These are phyloP conservation scores for Platygyra sinensis DNA, from an alignment of 64 coral and sea anemone genomes.

Conservation along the genomic window DNA sequence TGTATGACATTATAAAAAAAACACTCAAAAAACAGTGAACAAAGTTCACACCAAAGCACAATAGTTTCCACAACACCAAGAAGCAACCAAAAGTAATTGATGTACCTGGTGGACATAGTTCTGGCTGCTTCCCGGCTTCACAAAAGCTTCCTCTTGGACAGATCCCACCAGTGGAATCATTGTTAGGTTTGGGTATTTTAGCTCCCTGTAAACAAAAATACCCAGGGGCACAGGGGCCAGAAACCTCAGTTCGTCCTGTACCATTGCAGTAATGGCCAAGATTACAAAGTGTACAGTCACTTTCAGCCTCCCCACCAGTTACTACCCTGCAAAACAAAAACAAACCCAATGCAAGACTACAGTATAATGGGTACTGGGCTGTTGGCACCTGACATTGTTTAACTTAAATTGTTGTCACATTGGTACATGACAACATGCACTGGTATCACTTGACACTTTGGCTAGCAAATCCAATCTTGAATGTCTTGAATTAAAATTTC, in stretches of 20 bases:
- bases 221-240: slow-evolving; percentile 62
- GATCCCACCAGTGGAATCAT: slow-evolving; percentile 86
- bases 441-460: no score
- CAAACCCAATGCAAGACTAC: background rate
- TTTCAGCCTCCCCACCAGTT: slow-evolving; percentile 13
- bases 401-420: no score
- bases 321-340: slow-evolving; percentile 23
- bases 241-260: slow-evolving; percentile 46
- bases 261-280: slow-evolving; percentile 82
- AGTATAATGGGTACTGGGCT: no score
- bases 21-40: no score
- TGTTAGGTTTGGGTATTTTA: slow-evolving; percentile 78
- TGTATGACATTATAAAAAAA: no score
- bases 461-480: no score
- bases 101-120: slow-evolving; percentile 62
- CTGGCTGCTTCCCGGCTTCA: slow-evolving; percentile 62
- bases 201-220: slow-evolving; percentile 85
- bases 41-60: no score
- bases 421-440: no score
- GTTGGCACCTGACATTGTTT: no score
- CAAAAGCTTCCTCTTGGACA: slow-evolving; percentile 87
- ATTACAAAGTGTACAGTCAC: slow-evolving; percentile 62
- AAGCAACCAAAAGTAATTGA: no score
- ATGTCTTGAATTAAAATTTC: no score
- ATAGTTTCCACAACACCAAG: no score